Base-by-base conservation (phyloP, 2,888 invertebrate species). In the Parelbella ahira region DNA sequence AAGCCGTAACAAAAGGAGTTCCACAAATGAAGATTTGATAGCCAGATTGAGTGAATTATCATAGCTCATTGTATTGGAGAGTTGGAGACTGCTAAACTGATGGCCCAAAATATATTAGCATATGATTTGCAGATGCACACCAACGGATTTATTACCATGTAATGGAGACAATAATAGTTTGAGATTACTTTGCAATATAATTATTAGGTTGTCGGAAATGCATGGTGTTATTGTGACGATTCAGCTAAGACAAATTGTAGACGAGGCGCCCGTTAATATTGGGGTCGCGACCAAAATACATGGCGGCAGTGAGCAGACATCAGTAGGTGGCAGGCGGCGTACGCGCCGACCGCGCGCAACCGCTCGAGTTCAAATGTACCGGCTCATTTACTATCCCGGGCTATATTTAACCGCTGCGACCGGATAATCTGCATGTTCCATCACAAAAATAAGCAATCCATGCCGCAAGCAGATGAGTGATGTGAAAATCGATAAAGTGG, bases 251-350 rank as follows among this genome's bases (percentile, higher is more conserved):
- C 78, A 82, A 77, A 86, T 84, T 68, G 83, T 80, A 74, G 77
- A 83, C 81, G 69, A 77, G 73, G 72, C 82, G 80, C 61, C 63
- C 71, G 75, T 56, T 77, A 53, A 66, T 68, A 86, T 83, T 82
- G 86, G 79, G 87, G 87, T 82, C 87, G 84, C 70, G 78, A 82
- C 87, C 64, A 76, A 87, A 87, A 87, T 86, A 86, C 80, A 79
- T 76, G 73, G 67, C 71, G 76, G 72, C 68, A 63, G 60, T 65
- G 56, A 65, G 63, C 74, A 68, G 73, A 65, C 79, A 78, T 70
- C 83, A 84, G 86, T 83, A 82, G 78, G 79, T 76, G 81, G 70
- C 70, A 68, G 75, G 75, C 82, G 83, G 82, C 84, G 84, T 73
- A 58, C 60, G 61, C 64, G 63, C 84, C 79, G 69, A 76, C 76